These are phyloP conservation scores for Yoshiicerus persimilis DNA, from an alignment of 1,140 invertebrate species.

Conservation along the genomic window DNA sequence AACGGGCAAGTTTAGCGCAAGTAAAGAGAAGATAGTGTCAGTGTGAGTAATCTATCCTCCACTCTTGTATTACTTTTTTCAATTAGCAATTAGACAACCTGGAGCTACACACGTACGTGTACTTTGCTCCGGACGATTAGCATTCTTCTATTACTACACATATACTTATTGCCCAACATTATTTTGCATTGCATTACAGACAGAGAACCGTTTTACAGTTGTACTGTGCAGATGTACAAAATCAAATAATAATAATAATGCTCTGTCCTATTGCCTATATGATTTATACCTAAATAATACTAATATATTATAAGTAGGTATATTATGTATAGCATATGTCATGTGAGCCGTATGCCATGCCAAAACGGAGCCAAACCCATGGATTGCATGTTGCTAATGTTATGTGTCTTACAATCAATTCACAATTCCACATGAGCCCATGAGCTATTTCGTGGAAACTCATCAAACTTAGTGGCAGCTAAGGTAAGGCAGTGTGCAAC, in stretches of 20 bases:
- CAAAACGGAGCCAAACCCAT: neutral
- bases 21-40: neutral
- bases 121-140: neutral
- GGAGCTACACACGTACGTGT: neutral
- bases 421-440: neutral
- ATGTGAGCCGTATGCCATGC: neutral
- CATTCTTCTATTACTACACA: neutral
- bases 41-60: neutral
- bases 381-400: neutral
- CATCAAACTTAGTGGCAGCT: neutral
- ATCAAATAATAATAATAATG: neutral
- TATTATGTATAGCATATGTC: neutral
- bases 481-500: neutral
- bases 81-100: conserved; percentile 13
- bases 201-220: neutral
- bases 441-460: neutral
- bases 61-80: neutral
- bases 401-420: conserved; percentile 1
- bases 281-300: neutral
- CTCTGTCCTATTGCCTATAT: neutral
- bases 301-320: neutral
- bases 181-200: neutral
- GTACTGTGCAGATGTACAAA: neutral
- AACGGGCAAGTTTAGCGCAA: neutral
- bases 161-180: neutral